These are phyloP conservation scores for Pyrrhia umbra DNA, from an alignment of 2,888 invertebrate genomes.

Conservation along the genomic window DNA sequence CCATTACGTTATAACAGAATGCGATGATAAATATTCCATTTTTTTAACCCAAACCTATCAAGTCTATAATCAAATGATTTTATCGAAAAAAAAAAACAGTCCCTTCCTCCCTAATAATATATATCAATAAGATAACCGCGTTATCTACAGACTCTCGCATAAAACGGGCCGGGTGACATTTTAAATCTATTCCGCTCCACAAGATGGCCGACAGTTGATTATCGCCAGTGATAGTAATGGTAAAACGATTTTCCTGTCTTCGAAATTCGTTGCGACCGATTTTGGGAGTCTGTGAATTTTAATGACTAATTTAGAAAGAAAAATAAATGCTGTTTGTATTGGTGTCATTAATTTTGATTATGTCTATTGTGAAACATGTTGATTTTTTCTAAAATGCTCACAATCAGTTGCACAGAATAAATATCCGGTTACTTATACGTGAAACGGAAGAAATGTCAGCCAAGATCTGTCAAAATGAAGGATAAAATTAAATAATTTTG, in stretches of 20 bases:
- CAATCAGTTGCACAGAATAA: too few relatives aligned
- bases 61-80: conserved; percentile 24
- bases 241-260: conserved; percentile 48
- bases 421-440: too few relatives aligned
- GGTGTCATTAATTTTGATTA: not conserved
- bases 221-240: conserved; percentile 54
- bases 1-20: too few relatives aligned
- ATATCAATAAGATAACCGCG: conserved; percentile 60
- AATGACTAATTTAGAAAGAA: not conserved
- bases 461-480: too few relatives aligned
- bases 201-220: conserved; percentile 66
- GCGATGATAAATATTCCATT: too few relatives aligned
- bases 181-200: conserved; percentile 68
- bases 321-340: not conserved
- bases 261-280: conserved; percentile 9
- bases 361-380: not conserved
- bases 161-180: conserved; percentile 63
- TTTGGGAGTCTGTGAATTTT: not conserved
- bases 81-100: conserved; percentile 48
- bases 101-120: conserved; percentile 50
- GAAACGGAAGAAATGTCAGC: too few relatives aligned
- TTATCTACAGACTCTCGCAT: conserved; percentile 63
- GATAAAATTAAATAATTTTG: too few relatives aligned
- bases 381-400: too few relatives aligned
- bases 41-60: conserved; percentile 31